These are phyloP conservation scores for Nothura maculosa DNA, from an alignment of 2,797 vertebrate species.

Conservation along the genomic window DNA sequence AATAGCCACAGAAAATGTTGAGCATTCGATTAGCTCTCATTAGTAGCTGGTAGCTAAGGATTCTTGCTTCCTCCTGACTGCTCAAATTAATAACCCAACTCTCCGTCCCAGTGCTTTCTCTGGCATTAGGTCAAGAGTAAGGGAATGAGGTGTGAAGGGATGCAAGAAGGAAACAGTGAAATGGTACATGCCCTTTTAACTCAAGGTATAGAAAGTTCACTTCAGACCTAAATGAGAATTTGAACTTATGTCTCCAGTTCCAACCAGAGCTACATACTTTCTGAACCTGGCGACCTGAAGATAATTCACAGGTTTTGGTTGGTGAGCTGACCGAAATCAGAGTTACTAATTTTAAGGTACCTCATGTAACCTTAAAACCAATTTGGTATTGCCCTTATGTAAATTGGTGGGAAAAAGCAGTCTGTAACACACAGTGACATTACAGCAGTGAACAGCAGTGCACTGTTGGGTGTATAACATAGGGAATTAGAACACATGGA, in stretches of 20 bases:
- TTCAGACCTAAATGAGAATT: neutral
- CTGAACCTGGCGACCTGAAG: neutral
- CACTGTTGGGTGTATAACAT: neutral
- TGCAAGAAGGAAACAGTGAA: constrained; percentile 12
- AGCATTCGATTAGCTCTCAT: constrained; percentile 48
- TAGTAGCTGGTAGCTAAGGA: neutral
- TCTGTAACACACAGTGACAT: neutral
- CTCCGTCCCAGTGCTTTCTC: constrained; percentile 51
- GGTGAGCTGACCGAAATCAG: neutral
- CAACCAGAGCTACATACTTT: neutral
- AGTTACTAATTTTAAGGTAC: neutral
- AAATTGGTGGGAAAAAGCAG: neutral
- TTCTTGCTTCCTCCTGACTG: constrained; percentile 53
- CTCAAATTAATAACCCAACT: constrained; percentile 35
- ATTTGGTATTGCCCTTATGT: neutral
- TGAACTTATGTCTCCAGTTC: neutral
- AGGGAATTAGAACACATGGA: neutral
- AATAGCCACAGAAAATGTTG: constrained; percentile 3
- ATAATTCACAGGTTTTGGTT: neutral
- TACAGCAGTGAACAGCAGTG: neutral
- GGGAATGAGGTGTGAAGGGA: constrained; percentile 33
- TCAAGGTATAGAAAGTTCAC: constrained; percentile 13
- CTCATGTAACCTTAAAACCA: neutral
- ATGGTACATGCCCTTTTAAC: constrained; percentile 1
- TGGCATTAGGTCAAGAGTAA: constrained; percentile 40